Conservation (phyloP, 2,888 invertebrate genomes). For the Cynaeus angustus region DNA sequence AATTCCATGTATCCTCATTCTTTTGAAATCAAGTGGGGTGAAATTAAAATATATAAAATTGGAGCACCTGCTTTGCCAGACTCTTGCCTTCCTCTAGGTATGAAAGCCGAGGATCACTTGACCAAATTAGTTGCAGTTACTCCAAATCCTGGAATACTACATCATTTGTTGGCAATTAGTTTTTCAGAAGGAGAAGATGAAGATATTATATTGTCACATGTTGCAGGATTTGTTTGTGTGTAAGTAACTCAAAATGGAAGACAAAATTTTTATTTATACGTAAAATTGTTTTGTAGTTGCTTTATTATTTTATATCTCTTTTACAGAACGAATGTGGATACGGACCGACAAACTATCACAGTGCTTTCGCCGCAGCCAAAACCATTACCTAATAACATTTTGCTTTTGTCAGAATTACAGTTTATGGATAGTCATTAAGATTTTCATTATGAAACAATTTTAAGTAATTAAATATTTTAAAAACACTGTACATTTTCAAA, state of each 20-base stretch:
- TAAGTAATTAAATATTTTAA: no score
- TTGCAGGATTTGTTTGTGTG: conserved; percentile 94
- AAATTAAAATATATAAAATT: conserved; percentile 94
- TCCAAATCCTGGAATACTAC: conserved; percentile 84
- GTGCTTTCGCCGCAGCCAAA: conserved; percentile 95
- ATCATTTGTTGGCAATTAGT: conserved; percentile 92
- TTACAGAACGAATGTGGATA: conserved; percentile 91
- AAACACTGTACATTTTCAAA: background rate
- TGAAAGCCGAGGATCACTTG: conserved; percentile 93
- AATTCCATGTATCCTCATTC: conserved; percentile 89
- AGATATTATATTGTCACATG: conserved; percentile 89
- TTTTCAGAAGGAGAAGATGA: conserved; percentile 89
- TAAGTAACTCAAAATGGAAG: conserved; percentile 75
- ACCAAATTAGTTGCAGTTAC: conserved; percentile 90
- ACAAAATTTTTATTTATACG: background rate
- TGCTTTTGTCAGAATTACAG: conserved; percentile 92
- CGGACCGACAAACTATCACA: conserved; percentile 89
- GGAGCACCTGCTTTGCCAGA: conserved; percentile 95
- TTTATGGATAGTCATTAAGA: conserved; percentile 92
- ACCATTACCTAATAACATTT: conserved; percentile 90
- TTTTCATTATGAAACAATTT: background rate
- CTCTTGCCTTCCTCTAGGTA: conserved; percentile 97
- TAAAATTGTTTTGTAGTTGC: conserved; percentile 10
- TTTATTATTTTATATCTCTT: conserved; percentile 45
- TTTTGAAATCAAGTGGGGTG: conserved; percentile 93